Evolutionary conservation across 2,797 vertebrate species (phyloP).

Genomic region (Leptatherina wallacei): DNA sequence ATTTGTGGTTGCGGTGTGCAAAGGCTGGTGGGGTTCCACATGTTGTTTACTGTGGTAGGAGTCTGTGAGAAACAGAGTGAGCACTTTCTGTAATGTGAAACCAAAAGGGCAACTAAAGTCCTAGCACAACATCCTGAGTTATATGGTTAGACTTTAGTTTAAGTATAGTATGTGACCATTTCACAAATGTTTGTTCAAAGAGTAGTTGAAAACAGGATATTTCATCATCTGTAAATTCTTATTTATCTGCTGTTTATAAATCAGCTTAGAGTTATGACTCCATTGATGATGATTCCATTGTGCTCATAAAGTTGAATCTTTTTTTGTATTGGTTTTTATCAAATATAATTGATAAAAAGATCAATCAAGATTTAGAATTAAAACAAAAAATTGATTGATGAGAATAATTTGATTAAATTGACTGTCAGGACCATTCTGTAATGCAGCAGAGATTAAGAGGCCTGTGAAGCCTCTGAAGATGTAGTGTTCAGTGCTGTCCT

Average conservation of each 20-base stretch:
- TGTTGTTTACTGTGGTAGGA: conserved; percentile 14
- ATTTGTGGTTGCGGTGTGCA: conserved; percentile 14
- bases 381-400: background rate
- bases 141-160: background rate
- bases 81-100: conserved; percentile 4
- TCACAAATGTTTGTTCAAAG: background rate
- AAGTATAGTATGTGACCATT: background rate
- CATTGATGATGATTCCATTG: background rate
- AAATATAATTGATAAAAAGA: too few species aligned
- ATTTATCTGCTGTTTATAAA: background rate
- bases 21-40: conserved; percentile 4
- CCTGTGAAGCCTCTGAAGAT: too few species aligned
- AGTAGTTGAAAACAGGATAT: background rate
- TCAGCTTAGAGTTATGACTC: too few species aligned
- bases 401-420: background rate
- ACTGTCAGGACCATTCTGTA: too few species aligned
- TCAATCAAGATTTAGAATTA: background rate
- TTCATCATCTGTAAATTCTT: background rate
- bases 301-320: background rate
- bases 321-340: too few species aligned
- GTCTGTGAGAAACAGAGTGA: conserved; percentile 1
- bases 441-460: too few species aligned
- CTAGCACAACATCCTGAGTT: background rate
- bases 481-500: background rate
- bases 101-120: background rate